Evolutionary conservation across 1,140 invertebrate species (phyloP).

Genomic region (Drosophila pseudoananassae): DNA sequence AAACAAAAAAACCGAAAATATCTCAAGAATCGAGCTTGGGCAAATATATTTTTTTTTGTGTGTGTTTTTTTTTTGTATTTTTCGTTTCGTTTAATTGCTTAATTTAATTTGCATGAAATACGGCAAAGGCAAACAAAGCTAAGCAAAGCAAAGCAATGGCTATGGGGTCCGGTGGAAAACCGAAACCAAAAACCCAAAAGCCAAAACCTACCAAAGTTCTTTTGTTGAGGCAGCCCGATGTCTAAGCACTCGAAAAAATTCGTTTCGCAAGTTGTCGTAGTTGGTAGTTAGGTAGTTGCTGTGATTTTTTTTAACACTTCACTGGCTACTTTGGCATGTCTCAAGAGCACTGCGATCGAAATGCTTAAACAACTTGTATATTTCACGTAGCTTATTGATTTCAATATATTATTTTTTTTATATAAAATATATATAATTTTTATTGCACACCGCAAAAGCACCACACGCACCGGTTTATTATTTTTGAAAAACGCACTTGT

Average conservation of each 20-base stretch:
- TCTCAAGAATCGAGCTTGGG: slow-evolving; percentile 33
- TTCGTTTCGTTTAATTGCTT: slow-evolving; percentile 67
- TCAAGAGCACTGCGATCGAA: slow-evolving; percentile 58
- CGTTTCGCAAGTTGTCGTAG: slow-evolving; percentile 40
- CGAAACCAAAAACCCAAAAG: slow-evolving; percentile 11
- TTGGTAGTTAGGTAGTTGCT: slow-evolving; percentile 2
- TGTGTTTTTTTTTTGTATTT: slow-evolving; percentile 11
- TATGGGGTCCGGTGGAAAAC: slow-evolving; percentile 3
- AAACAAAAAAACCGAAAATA: slow-evolving; percentile 17
- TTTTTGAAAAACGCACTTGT: slow-evolving; percentile 42
- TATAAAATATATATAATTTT: slow-evolving; percentile 2
- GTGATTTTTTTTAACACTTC: slow-evolving; percentile 64
- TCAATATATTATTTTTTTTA: neutral
- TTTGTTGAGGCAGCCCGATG: slow-evolving; percentile 59
- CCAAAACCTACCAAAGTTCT: slow-evolving; percentile 74
- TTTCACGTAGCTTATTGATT: neutral
- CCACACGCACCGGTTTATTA: slow-evolving; percentile 17
- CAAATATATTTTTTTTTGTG: slow-evolving; percentile 44
- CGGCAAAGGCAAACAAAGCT: slow-evolving; percentile 41
- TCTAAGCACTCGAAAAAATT: slow-evolving; percentile 39
- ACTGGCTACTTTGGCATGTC: slow-evolving; percentile 62
- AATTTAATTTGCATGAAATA: slow-evolving; percentile 77
- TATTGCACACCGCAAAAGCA: slow-evolving; percentile 14
- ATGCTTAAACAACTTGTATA: slow-evolving; percentile 25
- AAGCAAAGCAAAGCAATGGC: neutral